Evolutionary conservation across 2,113 vertebrate genomes (phyloP), one percentile per base, ranked within the genome.

Genomic region (Merops nubicus): DNA sequence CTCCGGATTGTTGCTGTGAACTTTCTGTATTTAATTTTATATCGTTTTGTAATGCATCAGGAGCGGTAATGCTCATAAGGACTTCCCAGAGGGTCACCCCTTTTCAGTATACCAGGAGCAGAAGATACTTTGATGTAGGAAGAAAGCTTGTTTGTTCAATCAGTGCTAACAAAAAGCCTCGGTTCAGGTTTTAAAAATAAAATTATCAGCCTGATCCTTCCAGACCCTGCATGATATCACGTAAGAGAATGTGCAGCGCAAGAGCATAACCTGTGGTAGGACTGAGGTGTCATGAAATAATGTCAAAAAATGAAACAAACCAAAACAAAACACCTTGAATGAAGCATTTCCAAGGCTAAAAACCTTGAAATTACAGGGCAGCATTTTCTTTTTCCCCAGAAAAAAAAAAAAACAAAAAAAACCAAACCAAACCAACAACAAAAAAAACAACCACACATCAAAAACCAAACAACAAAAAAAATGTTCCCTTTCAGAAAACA

Each of bases 131-230:
- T 95, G 87, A 97, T 95, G 94, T 64, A 72, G 91, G 95, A 96
- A 96, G 94, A 97, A 96, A 96, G 95, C 89, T 96, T 95, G 96
- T 96, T 96, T 96, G 96, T 92, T 96, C 96, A 96, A 92, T 95
- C 95, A 81, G 86, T 80, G 68, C 94, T 84, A 95, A 96, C 92
- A 96, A 88, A 96, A 95, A 95, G 68, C 83, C 5, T 3, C 64
- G 45, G 82, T 67, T 95, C n/a, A 31, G 54, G 51, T 93, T 95
- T 94, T 93, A 92, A 96, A 96, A 92, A 93, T 95, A 88, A 94
- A 96, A 91, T 89, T 7, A 95, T 67, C 94, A 88, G 63, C 83
- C 88, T 70, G 80, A 86, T 84, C 88, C 92, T 93, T 88, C 75
- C 83, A 92, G 91, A 43, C 91, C 29, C 92, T 45, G 88, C 92